Percentiles rank a stretch among this genome's conserved stretches.
Conservation (phyloP, 2,113 vertebrate species). For the Sitta europaea region DNA sequence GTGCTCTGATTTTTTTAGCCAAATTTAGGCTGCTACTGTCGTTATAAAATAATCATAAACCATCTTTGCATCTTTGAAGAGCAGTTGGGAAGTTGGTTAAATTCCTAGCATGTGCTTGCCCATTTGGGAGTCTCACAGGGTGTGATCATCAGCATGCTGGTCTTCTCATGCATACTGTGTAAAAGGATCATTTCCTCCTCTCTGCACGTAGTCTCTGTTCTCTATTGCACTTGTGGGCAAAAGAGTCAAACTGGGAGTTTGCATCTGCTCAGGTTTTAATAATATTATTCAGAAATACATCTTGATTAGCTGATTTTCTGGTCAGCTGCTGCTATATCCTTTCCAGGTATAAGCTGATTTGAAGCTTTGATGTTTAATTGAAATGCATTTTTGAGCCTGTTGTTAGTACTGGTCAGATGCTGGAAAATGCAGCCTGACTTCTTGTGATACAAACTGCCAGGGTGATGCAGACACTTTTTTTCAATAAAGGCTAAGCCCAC, state of each 20-base stretch:
- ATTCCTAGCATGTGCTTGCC: neutral
- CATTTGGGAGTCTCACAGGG: neutral
- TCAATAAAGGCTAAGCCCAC: neutral
- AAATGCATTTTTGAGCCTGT: neutral
- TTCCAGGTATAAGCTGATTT: neutral
- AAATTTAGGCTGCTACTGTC: neutral
- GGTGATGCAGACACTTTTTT: neutral
- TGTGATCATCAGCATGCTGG: neutral
- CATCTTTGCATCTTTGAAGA: neutral
- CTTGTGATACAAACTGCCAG: neutral
- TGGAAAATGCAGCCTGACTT: neutral
- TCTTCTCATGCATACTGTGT: fast-evolving
- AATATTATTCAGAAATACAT: neutral
- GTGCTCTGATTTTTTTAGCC: neutral
- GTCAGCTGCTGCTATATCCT: neutral
- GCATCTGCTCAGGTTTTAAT: slow-evolving; percentile 13
- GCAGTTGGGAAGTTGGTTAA: neutral
- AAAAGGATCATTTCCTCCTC: neutral
- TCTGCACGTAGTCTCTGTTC: neutral
- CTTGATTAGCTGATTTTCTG: neutral
- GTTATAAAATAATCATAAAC: neutral
- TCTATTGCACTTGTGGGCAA: neutral
- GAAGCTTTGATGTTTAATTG: slow-evolving; percentile 37
- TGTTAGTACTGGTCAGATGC: neutral
- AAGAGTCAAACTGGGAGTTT: neutral